Evolutionary conservation across 2,888 invertebrate genomes (phyloP).

Genomic region (Teleogryllus oceanicus): DNA sequence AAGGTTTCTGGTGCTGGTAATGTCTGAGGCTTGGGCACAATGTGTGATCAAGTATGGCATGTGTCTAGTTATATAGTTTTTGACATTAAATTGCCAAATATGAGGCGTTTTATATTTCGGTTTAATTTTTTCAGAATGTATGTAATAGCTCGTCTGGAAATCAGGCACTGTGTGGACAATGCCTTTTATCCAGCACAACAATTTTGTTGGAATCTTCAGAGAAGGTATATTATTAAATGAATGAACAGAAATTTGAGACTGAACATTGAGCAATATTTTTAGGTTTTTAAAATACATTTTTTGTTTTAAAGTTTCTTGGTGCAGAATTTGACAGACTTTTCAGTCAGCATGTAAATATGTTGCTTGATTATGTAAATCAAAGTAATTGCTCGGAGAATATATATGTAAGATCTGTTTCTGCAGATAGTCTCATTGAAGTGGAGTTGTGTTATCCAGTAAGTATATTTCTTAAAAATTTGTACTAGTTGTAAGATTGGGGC

Average conservation of each 20-base stretch:
- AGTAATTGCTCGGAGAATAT: constrained; percentile 19
- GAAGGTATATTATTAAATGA: constrained; percentile 11
- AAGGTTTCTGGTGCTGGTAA: too few species aligned
- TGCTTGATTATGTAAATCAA: constrained; percentile 18
- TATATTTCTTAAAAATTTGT: too few species aligned
- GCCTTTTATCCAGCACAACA: constrained; percentile 1
- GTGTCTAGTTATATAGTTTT: neutral
- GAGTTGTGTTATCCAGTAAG: constrained; percentile 25
- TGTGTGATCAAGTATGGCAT: too few species aligned
- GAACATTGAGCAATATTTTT: neutral
- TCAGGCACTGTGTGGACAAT: neutral
- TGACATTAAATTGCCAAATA: neutral
- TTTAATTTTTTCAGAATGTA: constrained; percentile 23
- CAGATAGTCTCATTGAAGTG: constrained; percentile 3
- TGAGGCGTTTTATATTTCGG: neutral
- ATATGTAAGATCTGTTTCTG: constrained; percentile 23
- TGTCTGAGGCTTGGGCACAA: too few species aligned
- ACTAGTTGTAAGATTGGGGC: too few species aligned
- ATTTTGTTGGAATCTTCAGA: constrained; percentile 21
- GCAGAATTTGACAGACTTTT: constrained; percentile 6
- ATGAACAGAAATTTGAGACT: neutral
- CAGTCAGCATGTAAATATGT: constrained; percentile 19
- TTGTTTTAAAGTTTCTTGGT: constrained; percentile 4
- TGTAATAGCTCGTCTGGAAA: constrained; percentile 3
- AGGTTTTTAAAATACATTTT: neutral